Conservation (phyloP, 2,113 vertebrate species). For the Xenus cinereus region DNA sequence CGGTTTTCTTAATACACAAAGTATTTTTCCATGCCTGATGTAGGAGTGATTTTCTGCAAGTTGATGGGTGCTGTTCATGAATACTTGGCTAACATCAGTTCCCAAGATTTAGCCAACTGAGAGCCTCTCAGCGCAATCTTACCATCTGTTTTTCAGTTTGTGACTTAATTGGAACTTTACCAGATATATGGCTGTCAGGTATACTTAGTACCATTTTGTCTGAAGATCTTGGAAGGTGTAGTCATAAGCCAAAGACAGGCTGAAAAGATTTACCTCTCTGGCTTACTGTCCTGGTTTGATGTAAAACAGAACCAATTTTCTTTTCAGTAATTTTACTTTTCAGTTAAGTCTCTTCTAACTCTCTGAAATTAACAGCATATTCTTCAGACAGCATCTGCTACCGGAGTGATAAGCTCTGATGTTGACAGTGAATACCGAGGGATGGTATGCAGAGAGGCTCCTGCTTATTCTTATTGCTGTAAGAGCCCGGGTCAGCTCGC, state of each 20-base stretch:
- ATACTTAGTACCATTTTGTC: neutral
- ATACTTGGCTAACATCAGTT: neutral
- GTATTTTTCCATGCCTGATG: neutral
- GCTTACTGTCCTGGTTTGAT: neutral
- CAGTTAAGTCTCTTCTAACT: neutral
- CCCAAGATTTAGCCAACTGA: neutral
- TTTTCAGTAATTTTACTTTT: neutral
- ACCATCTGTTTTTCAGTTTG: neutral
- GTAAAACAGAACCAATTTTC: neutral
- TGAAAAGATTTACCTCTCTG: neutral
- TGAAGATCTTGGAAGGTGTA: neutral
- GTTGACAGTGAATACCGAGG: neutral
- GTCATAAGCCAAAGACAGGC: neutral
- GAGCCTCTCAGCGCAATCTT: neutral
- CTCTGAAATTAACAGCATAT: neutral
- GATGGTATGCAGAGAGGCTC: neutral
- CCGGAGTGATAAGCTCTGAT: neutral
- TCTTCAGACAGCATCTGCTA: neutral
- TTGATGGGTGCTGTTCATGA: neutral
- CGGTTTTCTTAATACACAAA: neutral
- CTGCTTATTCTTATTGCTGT: neutral
- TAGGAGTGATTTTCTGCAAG: neutral
- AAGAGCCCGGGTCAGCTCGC: neutral
- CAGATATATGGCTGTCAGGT: neutral
- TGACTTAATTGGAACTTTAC: neutral